Percentiles rank a stretch among this genome's conserved stretches.
Evolutionary conservation across 2,797 vertebrate genomes (phyloP).

Genomic region (Rhincodon typus): DNA sequence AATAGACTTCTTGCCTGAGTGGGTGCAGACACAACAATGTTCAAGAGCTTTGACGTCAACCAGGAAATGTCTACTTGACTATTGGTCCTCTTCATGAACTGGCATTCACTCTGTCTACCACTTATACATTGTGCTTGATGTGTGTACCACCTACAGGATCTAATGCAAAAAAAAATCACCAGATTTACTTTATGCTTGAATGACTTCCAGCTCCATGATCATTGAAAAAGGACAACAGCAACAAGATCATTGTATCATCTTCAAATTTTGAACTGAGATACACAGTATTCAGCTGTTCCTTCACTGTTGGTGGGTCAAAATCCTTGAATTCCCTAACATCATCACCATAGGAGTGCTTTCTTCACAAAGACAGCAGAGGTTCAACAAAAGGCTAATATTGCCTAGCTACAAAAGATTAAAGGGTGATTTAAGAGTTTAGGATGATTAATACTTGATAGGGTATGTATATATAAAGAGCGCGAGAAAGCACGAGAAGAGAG

Average conservation of each 20-base stretch:
- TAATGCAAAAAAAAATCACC: not conserved
- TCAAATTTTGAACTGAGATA: not conserved
- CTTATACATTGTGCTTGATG: not conserved
- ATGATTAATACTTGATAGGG: not conserved
- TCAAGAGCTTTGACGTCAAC: not conserved
- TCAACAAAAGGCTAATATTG: not conserved
- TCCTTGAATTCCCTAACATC: not conserved
- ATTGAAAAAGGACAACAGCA: not conserved
- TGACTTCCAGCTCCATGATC: not conserved
- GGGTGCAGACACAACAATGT: not conserved
- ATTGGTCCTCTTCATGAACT: not conserved
- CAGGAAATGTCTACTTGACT: not conserved
- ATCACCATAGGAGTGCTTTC: not conserved
- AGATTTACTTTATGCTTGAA: not conserved
- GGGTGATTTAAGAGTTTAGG: not conserved
- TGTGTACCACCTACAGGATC: not conserved
- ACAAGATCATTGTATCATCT: not conserved
- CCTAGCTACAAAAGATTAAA: not conserved
- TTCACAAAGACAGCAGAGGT: not conserved
- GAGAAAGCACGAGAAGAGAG: not conserved
- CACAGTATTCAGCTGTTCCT: too few relatives aligned
- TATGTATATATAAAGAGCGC: too few relatives aligned
- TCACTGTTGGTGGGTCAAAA: not conserved
- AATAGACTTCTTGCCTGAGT: not conserved
- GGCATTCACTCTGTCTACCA: not conserved